Evolutionary conservation across 2,113 vertebrate species (phyloP).

Genomic region (Trochalopteron elliotii): DNA sequence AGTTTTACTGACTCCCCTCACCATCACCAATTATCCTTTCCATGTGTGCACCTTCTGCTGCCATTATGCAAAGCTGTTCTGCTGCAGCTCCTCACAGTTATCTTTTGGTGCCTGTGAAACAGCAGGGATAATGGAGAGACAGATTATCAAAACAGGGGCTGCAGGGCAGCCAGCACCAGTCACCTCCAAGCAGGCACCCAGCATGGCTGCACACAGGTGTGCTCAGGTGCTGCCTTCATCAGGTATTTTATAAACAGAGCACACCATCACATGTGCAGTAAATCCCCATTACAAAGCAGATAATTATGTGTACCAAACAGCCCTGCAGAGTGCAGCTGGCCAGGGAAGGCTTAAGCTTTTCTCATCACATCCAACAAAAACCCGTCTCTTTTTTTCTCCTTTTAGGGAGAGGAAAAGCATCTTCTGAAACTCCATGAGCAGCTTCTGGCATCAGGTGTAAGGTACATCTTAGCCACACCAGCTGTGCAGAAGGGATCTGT

Average conservation of each 20-base stretch:
- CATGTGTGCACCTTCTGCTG: neutral
- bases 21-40: neutral
- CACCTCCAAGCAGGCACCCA: neutral
- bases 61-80: neutral
- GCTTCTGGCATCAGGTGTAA: neutral
- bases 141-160: neutral
- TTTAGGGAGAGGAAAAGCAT: neutral
- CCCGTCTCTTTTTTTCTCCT: neutral
- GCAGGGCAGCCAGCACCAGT: neutral
- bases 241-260: slow-evolving; percentile 49
- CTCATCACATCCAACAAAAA: neutral
- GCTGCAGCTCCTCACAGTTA: neutral
- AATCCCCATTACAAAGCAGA: neutral
- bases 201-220: neutral
- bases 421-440: neutral
- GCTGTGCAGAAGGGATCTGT: neutral
- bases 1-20: neutral
- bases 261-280: neutral
- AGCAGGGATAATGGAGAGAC: neutral
- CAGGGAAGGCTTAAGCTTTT: neutral
- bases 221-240: neutral
- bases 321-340: slow-evolving; percentile 8
- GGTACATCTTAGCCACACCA: neutral
- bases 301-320: slow-evolving; percentile 55
- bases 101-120: neutral